Conservation (phyloP, 2,797 vertebrate species). For the Molothrus ater region DNA sequence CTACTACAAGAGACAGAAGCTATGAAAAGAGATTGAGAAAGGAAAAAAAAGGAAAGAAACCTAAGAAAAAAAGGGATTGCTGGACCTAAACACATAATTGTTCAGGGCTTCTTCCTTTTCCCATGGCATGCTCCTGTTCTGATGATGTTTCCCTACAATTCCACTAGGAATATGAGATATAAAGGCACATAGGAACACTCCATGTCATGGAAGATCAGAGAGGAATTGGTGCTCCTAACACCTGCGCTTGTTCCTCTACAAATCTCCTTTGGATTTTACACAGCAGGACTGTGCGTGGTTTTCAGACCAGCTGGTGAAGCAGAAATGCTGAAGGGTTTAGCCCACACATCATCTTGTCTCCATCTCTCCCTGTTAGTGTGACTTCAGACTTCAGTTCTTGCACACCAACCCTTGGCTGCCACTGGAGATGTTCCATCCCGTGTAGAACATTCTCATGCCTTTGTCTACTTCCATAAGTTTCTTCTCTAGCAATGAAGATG, state of each 20-base stretch:
- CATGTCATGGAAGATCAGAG: neutral
- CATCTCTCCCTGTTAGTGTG: neutral
- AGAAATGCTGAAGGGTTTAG: neutral
- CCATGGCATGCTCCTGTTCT: neutral
- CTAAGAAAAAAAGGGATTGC: neutral
- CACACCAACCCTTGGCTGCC: neutral
- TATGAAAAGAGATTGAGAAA: neutral
- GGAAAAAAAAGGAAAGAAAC: neutral
- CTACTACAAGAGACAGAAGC: neutral
- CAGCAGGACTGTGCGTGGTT: neutral
- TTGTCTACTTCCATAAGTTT: neutral
- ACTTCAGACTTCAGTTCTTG: neutral
- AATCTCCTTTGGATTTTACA: neutral
- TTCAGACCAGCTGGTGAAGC: neutral
- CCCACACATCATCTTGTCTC: neutral
- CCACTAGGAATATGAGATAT: neutral
- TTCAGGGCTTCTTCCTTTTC: neutral
- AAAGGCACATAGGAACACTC: neutral
- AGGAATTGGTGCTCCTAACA: neutral
- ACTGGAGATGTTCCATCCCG: neutral
- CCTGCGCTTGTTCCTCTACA: neutral
- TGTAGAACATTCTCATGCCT: neutral
- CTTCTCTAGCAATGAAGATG: neutral
- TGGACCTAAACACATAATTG: neutral
- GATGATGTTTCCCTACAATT: neutral